Percentiles rank a stretch among this genome's conserved stretches.
Evolutionary conservation across 2,888 invertebrate genomes (phyloP).

Genomic region (Allacma fusca): DNA sequence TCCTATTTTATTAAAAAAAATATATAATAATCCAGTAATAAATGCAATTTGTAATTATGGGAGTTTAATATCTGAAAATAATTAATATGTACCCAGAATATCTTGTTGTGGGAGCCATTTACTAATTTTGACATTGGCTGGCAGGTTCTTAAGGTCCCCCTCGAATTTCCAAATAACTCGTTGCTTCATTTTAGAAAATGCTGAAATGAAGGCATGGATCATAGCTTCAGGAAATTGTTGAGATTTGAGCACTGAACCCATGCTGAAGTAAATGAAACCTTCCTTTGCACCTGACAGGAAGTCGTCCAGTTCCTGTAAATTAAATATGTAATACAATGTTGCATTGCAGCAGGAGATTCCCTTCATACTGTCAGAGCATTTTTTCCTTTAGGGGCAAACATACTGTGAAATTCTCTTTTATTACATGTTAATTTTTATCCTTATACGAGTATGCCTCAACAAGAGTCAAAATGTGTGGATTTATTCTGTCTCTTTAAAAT

Average conservation of each 20-base stretch:
- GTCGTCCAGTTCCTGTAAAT: too few relatives aligned
- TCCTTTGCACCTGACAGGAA: background rate
- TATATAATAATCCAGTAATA: background rate
- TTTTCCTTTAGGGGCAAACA: too few relatives aligned
- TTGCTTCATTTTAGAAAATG: background rate
- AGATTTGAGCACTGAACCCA: background rate
- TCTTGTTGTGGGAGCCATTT: too few relatives aligned
- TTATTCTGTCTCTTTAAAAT: background rate
- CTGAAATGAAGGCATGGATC: background rate
- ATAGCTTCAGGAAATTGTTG: background rate
- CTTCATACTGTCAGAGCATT: too few relatives aligned
- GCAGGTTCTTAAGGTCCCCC: background rate
- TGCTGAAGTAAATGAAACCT: background rate
- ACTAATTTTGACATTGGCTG: slow-evolving; percentile 9
- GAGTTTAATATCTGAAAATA: too few relatives aligned
- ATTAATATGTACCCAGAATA: too few relatives aligned
- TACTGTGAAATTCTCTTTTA: too few relatives aligned
- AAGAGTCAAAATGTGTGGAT: too few relatives aligned
- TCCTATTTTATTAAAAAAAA: background rate
- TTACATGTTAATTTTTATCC: background rate
- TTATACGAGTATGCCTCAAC: background rate
- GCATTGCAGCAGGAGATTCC: too few relatives aligned
- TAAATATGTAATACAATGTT: too few relatives aligned
- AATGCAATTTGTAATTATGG: too few relatives aligned
- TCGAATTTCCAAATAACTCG: slow-evolving; percentile 15